phyloP scores from a whole-genome alignment of 2,113 vertebrate species.

The Muntiacus reevesi region DNA sequence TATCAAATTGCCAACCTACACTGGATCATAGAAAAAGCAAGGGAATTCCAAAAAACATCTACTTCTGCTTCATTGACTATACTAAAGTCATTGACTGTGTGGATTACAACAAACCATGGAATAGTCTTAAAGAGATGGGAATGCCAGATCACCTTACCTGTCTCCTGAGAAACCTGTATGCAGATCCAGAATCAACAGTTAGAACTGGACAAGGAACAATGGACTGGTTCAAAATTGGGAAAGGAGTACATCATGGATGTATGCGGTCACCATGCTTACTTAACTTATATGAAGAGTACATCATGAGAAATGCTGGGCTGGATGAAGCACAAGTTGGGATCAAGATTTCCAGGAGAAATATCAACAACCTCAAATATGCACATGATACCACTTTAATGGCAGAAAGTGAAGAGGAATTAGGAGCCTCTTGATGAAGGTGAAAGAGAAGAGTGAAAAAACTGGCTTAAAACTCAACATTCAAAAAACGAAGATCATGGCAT shows the following conservation, averaged over 20 bases:
- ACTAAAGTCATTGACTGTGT: background rate
- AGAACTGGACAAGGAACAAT: background rate
- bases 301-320: background rate
- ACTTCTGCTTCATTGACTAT: background rate
- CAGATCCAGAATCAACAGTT: background rate
- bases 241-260: background rate
- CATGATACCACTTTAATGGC: background rate
- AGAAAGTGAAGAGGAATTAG: background rate
- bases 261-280: background rate
- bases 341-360: background rate
- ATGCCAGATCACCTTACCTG: background rate
- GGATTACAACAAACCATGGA: background rate
- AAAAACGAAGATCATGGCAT: background rate
- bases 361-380: background rate
- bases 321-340: background rate
- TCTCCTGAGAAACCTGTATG: background rate
- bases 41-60: background rate
- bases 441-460: background rate
- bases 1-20: background rate
- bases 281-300: background rate
- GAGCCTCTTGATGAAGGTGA: background rate
- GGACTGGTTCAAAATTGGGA: background rate
- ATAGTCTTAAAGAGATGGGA: background rate
- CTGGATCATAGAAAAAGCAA: background rate
- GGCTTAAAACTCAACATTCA: background rate